phyloP scores from a whole-genome alignment of 2,888 invertebrate genomes.

The Drosophila vallismaia region DNA sequence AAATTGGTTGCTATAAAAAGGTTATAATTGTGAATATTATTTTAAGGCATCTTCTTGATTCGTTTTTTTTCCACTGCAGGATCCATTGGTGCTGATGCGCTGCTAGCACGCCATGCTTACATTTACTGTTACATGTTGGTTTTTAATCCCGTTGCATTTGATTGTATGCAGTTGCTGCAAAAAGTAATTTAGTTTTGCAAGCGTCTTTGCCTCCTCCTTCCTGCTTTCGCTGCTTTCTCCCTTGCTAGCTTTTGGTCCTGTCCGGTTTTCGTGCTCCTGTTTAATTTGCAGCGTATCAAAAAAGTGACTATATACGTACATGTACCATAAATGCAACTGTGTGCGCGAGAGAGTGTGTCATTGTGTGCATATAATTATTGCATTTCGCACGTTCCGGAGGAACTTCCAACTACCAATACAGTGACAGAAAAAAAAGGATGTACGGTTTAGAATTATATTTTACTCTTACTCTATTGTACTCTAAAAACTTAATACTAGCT shows the following conservation, averaged over 20 bases:
- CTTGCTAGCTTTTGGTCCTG: background rate
- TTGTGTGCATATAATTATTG: constrained; percentile 79
- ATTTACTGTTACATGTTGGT: constrained; percentile 64
- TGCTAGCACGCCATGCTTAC: constrained; percentile 33
- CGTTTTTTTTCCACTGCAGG: constrained; percentile 6
- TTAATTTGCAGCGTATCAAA: constrained; percentile 79
- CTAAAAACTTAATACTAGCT: too few relatives aligned
- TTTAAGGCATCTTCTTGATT: background rate
- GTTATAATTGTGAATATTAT: too few relatives aligned
- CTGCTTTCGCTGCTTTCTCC: background rate
- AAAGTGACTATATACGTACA: constrained; percentile 45
- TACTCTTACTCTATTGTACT: too few relatives aligned
- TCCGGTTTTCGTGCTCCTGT: constrained; percentile 54
- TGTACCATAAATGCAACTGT: background rate
- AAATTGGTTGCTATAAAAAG: too few relatives aligned
- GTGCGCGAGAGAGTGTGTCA: constrained; percentile 26
- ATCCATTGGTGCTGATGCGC: constrained; percentile 12
- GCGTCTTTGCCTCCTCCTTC: constrained; percentile 15
- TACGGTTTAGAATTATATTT: too few relatives aligned
- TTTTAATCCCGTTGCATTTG: constrained; percentile 78
- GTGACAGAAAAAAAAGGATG: too few relatives aligned
- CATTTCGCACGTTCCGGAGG: constrained; percentile 74
- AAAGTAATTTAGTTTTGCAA: constrained; percentile 72
- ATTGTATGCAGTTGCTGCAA: constrained; percentile 72
- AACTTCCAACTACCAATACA: constrained; percentile 35